Percentiles rank a stretch among this genome's conserved stretches.
These are phyloP conservation scores for Hippocampus guttulatus DNA, from an alignment of 2,113 vertebrate genomes.

Conservation along the genomic window DNA sequence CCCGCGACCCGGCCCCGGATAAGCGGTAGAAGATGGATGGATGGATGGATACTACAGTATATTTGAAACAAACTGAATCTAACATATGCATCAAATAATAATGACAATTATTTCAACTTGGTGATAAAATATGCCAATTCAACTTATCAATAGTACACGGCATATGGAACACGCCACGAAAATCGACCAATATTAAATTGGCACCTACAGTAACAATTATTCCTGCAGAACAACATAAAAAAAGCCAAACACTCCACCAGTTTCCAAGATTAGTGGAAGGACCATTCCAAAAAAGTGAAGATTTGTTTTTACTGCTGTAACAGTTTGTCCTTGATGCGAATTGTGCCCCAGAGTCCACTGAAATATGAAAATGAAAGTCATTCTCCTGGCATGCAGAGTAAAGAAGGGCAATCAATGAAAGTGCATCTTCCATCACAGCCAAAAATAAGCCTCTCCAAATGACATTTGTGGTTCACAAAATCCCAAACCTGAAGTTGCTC, in stretches of 20 bases:
- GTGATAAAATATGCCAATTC: too few species aligned
- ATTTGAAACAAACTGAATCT: too few species aligned
- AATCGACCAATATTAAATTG: too few species aligned
- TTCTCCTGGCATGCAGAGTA: neutral
- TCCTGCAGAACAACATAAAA: neutral
- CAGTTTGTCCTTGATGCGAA: neutral
- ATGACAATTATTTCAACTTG: too few species aligned
- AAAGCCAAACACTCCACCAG: neutral
- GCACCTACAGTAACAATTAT: too few species aligned
- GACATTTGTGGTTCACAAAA: too few species aligned
- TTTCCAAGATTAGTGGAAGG: neutral
- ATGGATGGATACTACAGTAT: too few species aligned
- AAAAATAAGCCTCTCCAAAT: neutral
- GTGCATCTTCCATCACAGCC: neutral
- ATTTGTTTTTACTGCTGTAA: neutral
- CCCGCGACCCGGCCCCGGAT: too few species aligned
- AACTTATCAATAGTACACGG: too few species aligned
- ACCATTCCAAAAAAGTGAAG: neutral
- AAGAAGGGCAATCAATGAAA: neutral
- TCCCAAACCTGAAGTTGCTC: neutral
- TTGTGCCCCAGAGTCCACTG: neutral
- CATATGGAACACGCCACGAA: too few species aligned
- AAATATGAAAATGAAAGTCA: conserved; percentile 1
- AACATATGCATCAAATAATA: too few species aligned
- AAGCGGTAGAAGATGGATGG: too few species aligned